These are phyloP conservation scores for Geotrypetes seraphini DNA, from an alignment of 2,797 vertebrate genomes.

Conservation along the genomic window DNA sequence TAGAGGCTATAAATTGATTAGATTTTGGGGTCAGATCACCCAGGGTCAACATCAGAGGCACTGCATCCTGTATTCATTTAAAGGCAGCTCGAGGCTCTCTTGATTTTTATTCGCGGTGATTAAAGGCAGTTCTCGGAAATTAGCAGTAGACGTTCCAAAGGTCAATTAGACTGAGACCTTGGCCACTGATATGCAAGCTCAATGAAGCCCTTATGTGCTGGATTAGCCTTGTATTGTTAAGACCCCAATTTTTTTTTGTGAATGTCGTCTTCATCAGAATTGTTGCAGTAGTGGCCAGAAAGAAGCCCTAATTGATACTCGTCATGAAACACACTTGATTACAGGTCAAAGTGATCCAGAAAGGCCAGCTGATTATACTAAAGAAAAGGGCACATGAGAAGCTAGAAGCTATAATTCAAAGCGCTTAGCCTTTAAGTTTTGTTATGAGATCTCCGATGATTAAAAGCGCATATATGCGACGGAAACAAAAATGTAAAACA, in stretches of 20 bases:
- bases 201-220: neutral
- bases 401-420: too few relatives aligned
- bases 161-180: neutral
- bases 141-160: conserved; percentile 2
- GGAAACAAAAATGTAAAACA: too few relatives aligned
- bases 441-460: too few relatives aligned
- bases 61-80: neutral
- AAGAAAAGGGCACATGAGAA: too few relatives aligned
- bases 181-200: neutral
- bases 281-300: too few relatives aligned
- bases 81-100: neutral
- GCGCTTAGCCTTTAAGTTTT: too few relatives aligned
- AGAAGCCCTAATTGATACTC: too few relatives aligned
- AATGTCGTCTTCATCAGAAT: neutral
- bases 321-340: too few relatives aligned
- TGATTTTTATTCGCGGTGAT: neutral
- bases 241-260: too few relatives aligned
- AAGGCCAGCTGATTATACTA: too few relatives aligned
- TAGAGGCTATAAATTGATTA: neutral
- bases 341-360: too few relatives aligned
- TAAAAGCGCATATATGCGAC: too few relatives aligned
- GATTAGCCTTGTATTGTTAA: neutral
- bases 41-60: neutral
- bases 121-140: neutral
- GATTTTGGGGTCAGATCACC: conserved; percentile 7